Base-by-base conservation (phyloP, 1,140 invertebrate genomes). In the Papilio dardanus region DNA sequence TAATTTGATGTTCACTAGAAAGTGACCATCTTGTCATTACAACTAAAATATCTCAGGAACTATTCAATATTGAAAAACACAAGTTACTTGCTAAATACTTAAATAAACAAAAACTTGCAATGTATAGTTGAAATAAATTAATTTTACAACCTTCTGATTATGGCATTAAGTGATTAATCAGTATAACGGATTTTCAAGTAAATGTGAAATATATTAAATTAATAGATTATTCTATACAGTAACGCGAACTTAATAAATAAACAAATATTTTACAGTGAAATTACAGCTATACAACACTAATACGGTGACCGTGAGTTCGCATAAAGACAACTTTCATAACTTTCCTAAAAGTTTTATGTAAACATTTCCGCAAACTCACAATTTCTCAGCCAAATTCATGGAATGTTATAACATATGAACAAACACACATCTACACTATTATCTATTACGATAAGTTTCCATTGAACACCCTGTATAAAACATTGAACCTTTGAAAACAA, bases 341-440 rank as follows among this genome's bases (percentile, higher is more conserved):
- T n/a, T n/a, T n/a, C n/a, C n/a, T n/a, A n/a, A n/a, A n/a, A n/a
- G n/a, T 46, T 46, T 46, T n/a, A 46, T 7, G 42, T 19, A 7
- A 46, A 46, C 6, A 46, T 12, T 28, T 24, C 14, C 50, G 68
- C 42, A 28, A 71, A 14, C 35, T 42, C 35, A 35, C 31, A 37
- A 5, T n/a, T 46, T 10, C 14, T 54, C 19, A 21, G 24, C 7
- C 50, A 54, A 24, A 50, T 71, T 0, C 30, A 50, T 71, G 69
- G 69, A 73, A 73, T 73, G 69, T 73, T 54, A 50, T 33, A 73
- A 71, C 21, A 71, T 46, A 71, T 40, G 24, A 71, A 42, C 68
- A 35, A 37, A 24, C 19, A n/a, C n/a, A n/a, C n/a, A n/a, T n/a
- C n/a, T n/a, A n/a, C 68, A n/a, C 21, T 37, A 24, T 40, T n/a